phyloP scores from a whole-genome alignment of 2,797 vertebrate species.

The Malacoraja senta region DNA sequence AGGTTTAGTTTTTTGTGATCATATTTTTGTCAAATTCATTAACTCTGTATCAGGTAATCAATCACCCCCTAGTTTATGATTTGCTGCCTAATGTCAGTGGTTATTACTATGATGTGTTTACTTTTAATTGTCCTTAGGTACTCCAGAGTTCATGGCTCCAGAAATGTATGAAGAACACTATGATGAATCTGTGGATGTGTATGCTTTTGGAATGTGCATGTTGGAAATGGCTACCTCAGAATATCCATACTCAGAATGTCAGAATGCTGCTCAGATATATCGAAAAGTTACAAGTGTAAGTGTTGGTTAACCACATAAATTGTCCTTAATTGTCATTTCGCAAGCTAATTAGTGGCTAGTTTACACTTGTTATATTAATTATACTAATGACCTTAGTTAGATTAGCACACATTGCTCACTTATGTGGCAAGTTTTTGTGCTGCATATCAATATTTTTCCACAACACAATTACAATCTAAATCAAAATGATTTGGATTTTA shows the following conservation, averaged over 20 bases:
- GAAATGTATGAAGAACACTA: conserved; percentile 99
- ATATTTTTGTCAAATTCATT: not conserved
- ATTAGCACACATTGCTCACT: not conserved
- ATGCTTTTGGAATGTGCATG: conserved; percentile 98
- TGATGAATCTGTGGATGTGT: conserved; percentile 92
- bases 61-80: too few species aligned
- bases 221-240: conserved; percentile 98
- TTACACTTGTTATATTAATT: not conserved
- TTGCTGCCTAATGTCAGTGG: not conserved
- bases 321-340: not conserved
- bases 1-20: too few species aligned
- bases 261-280: conserved; percentile 97
- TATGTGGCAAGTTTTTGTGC: not conserved
- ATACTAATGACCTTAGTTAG: not conserved
- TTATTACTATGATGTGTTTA: not conserved
- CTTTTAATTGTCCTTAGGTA: conserved; percentile 61
- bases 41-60: not conserved
- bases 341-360: not conserved
- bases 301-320: conserved; percentile 41
- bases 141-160: conserved; percentile 95
- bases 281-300: conserved; percentile 97
- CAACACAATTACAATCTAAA: not conserved
- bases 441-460: not conserved
- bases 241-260: conserved; percentile 96
- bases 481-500: not conserved